Conservation (phyloP, 2,113 vertebrate genomes). For the Pomatorhinus ruficollis region DNA sequence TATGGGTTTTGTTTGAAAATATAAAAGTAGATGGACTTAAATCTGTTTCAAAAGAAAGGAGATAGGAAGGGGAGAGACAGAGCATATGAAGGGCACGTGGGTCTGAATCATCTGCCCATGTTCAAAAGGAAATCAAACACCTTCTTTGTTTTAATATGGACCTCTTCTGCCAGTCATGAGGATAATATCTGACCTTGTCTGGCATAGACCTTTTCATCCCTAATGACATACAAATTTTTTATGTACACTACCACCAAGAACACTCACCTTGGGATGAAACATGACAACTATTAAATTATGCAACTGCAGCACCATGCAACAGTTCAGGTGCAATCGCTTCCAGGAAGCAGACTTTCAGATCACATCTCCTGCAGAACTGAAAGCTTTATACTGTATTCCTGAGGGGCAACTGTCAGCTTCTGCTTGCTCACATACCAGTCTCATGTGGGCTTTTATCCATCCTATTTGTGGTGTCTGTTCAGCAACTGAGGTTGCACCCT, state of each 20-base stretch:
- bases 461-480: conserved; percentile 56
- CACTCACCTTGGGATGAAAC: conserved; percentile 31
- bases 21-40: conserved; percentile 70
- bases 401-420: conserved; percentile 52
- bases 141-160: conserved; percentile 60
- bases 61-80: conserved; percentile 36
- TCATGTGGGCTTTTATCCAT: conserved; percentile 65
- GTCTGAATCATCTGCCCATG: conserved; percentile 35
- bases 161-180: not conserved
- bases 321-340: conserved; percentile 35
- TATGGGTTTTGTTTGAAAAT: conserved; percentile 73
- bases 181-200: conserved; percentile 28
- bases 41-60: conserved; percentile 60
- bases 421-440: conserved; percentile 53
- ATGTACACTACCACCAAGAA: not conserved
- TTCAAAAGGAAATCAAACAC: conserved; percentile 54
- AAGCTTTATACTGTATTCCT: conserved; percentile 53
- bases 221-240: conserved; percentile 53
- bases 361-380: conserved; percentile 44
- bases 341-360: conserved; percentile 58
- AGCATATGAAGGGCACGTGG: conserved; percentile 53
- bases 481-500: conserved; percentile 53
- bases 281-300: conserved; percentile 47
- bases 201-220: conserved; percentile 28
- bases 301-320: conserved; percentile 20